Percentiles rank a stretch among this genome's conserved stretches.
These are phyloP conservation scores for Drosophila fungiperda DNA, from an alignment of 2,888 invertebrate genomes.

Conservation along the genomic window DNA sequence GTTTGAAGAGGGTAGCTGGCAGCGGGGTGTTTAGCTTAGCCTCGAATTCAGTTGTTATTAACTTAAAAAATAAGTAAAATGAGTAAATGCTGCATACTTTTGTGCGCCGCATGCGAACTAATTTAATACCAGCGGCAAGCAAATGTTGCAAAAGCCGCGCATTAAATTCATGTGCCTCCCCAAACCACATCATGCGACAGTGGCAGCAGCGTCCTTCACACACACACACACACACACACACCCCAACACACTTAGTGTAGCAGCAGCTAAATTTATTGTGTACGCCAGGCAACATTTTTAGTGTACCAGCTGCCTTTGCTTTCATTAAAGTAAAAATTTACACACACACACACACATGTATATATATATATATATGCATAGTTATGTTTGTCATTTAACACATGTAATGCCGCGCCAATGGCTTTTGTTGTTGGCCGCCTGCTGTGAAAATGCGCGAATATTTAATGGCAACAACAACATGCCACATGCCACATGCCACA, in stretches of 20 bases:
- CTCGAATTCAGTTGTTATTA: slow-evolving; percentile 67
- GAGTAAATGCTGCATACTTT: slow-evolving; percentile 67
- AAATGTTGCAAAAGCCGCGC: slow-evolving; percentile 56
- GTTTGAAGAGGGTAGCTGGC: background rate
- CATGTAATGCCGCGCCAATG: slow-evolving; percentile 65
- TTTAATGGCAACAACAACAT: slow-evolving; percentile 52
- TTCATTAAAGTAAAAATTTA: slow-evolving; percentile 69
- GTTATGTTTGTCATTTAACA: slow-evolving; percentile 71
- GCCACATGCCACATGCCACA: slow-evolving; percentile 6
- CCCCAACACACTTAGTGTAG: slow-evolving; percentile 14
- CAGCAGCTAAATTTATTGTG: slow-evolving; percentile 67
- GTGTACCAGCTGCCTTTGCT: slow-evolving; percentile 63
- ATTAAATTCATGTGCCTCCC: slow-evolving; percentile 51
- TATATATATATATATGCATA: slow-evolving; percentile 47
- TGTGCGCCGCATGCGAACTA: slow-evolving; percentile 52
- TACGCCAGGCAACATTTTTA: slow-evolving; percentile 55
- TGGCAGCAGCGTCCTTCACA: background rate
- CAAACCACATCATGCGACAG: slow-evolving; percentile 3
- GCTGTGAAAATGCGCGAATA: slow-evolving; percentile 60
- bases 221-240: slow-evolving; percentile 13
- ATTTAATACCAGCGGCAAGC: slow-evolving; percentile 50
- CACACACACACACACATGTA: slow-evolving; percentile 3
- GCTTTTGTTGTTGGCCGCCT: slow-evolving; percentile 58
- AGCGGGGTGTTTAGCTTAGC: slow-evolving; percentile 2
- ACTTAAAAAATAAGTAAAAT: slow-evolving; percentile 74